A percentile compares a stretch with the other conserved stretches of the same genome.
Evolutionary conservation across 2,888 invertebrate genomes (phyloP).

Genomic region (Brachyopa scutellaris): DNA sequence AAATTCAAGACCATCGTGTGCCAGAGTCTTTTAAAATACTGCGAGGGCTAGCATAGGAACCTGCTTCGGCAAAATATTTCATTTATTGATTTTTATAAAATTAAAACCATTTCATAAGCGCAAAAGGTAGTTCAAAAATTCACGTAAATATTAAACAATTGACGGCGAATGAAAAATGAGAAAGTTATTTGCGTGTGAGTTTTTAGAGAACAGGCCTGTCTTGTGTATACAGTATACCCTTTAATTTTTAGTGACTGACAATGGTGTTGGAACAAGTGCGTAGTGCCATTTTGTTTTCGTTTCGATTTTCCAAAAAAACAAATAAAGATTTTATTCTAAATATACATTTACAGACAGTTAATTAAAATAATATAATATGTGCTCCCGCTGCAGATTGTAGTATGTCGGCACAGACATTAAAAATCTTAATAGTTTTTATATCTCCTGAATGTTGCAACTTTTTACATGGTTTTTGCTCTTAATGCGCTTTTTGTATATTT

Average conservation of each 20-base stretch:
- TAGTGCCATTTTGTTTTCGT: constrained; percentile 57
- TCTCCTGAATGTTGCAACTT: constrained; percentile 39
- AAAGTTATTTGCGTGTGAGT: constrained; percentile 20
- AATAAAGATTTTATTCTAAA: constrained; percentile 7
- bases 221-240: no score
- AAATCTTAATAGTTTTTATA: background rate
- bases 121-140: constrained; percentile 50
- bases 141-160: constrained; percentile 6
- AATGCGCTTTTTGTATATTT: constrained; percentile 76
- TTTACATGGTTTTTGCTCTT: constrained; percentile 49
- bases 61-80: constrained; percentile 48
- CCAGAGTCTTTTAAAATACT: constrained; percentile 80
- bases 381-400: background rate
- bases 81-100: constrained; percentile 69
- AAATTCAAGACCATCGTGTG: constrained; percentile 81
- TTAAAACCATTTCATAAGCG: constrained; percentile 69
- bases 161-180: constrained; percentile 14
- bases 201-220: constrained; percentile 25
- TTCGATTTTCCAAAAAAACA: background rate
- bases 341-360: constrained; percentile 7
- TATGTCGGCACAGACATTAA: background rate
- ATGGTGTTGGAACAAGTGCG: constrained; percentile 1
- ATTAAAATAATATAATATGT: constrained; percentile 2
- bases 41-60: constrained; percentile 76
- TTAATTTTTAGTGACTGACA: constrained; percentile 12